These are phyloP conservation scores for Elgaria multicarinata DNA, from an alignment of 2,113 vertebrate species.

Conservation along the genomic window DNA sequence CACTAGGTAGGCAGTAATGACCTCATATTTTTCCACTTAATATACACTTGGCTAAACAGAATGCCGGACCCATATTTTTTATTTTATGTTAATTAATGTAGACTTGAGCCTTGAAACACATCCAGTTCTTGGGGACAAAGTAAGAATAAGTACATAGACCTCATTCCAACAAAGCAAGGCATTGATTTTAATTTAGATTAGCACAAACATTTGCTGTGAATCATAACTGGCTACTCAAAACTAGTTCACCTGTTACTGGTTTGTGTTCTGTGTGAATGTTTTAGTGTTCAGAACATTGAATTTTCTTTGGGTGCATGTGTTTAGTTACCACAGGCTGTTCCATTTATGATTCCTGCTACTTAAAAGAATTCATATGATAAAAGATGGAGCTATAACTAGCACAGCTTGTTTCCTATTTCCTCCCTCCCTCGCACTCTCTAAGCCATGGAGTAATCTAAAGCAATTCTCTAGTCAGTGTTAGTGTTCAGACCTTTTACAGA, in stretches of 20 bases:
- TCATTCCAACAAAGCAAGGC: conserved; percentile 49
- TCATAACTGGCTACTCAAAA: conserved; percentile 28
- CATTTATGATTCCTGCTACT: neutral
- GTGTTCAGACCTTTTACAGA: neutral
- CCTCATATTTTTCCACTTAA: conserved; percentile 56
- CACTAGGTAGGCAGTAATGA: conserved; percentile 47
- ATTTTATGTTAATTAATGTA: conserved; percentile 40
- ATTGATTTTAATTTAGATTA: conserved; percentile 69
- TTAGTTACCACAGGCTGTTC: neutral
- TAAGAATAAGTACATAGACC: conserved; percentile 50
- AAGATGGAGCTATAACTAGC: neutral
- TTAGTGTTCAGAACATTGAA: conserved; percentile 17
- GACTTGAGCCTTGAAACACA: conserved; percentile 43
- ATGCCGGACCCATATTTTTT: conserved; percentile 19
- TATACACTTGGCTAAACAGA: conserved; percentile 53
- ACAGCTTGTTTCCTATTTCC: neutral
- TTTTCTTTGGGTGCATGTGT: neutral
- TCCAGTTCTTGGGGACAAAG: conserved; percentile 48
- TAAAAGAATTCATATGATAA: neutral
- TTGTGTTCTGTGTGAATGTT: conserved; percentile 5
- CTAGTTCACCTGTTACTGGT: conserved; percentile 13
- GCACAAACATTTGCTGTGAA: conserved; percentile 51
- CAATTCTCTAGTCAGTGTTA: neutral
- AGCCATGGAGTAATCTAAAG: neutral
- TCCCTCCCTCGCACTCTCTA: neutral